A percentile compares a stretch with the other conserved stretches of the same genome.
Conservation (phyloP, 2,888 invertebrate species). For the Oxycera nigricornis region DNA sequence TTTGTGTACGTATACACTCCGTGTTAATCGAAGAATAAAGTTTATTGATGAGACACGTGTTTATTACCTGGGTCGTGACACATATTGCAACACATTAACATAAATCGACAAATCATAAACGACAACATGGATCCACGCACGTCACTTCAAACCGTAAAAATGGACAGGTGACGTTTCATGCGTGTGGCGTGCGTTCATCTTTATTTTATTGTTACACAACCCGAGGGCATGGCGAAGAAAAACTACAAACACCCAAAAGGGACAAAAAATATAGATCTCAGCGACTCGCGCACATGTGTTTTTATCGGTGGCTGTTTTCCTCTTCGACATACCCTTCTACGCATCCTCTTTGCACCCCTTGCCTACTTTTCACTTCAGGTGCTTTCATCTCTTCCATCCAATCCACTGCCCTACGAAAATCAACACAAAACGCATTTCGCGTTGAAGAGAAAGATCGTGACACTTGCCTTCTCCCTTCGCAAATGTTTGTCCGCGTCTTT, state of each 20-base stretch:
- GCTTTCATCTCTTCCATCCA: background rate
- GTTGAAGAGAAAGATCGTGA: background rate
- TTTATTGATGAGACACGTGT: too few relatives aligned
- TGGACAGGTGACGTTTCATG: too few relatives aligned
- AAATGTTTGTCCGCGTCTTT: background rate
- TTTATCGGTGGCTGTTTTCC: conserved; percentile 8
- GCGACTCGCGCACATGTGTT: conserved; percentile 24
- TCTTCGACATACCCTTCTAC: background rate
- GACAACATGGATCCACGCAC: too few relatives aligned
- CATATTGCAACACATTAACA: too few relatives aligned
- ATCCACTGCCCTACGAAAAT: background rate
- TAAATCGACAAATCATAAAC: too few relatives aligned
- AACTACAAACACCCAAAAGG: background rate
- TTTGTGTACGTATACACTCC: too few relatives aligned
- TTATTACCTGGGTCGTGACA: too few relatives aligned
- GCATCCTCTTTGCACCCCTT: background rate
- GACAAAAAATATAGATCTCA: background rate
- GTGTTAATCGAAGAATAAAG: too few relatives aligned
- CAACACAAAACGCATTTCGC: background rate
- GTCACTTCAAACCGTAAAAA: too few relatives aligned
- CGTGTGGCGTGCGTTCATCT: too few relatives aligned
- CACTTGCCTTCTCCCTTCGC: background rate
- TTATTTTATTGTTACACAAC: too few relatives aligned
- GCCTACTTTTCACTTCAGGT: background rate
- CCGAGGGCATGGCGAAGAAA: background rate